Evolutionary conservation across 2,797 vertebrate species (phyloP).

Genomic region (Intellagama lesueurii): DNA sequence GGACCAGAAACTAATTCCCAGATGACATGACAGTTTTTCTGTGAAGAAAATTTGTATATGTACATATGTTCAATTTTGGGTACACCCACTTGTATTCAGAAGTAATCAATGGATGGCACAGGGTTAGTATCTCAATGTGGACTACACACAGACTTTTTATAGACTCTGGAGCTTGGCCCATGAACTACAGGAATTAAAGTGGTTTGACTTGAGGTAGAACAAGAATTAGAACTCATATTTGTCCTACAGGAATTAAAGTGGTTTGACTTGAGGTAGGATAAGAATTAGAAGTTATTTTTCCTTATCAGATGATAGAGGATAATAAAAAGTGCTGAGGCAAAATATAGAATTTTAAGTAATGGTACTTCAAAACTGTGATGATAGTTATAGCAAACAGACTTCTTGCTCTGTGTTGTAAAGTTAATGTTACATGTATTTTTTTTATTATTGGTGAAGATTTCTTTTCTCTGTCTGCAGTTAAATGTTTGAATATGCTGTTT

Average conservation of each 20-base stretch:
- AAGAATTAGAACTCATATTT: no score
- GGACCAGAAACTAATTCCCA: background rate
- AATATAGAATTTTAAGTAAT: background rate
- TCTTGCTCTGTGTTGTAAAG: background rate
- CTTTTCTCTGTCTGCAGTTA: background rate
- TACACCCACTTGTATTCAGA: background rate
- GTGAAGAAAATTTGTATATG: background rate
- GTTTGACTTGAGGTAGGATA: background rate
- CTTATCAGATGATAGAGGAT: background rate
- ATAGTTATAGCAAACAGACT: background rate
- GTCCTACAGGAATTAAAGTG: background rate
- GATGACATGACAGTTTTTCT: background rate
- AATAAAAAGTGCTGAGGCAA: background rate
- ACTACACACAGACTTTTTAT: background rate
- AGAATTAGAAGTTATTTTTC: background rate
- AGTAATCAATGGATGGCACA: background rate
- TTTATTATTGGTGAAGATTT: background rate
- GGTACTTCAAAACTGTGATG: background rate
- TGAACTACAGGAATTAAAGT: background rate
- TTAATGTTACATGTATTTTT: background rate
- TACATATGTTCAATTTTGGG: background rate
- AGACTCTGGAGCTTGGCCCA: background rate
- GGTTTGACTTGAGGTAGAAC: background rate
- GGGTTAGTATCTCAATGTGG: background rate
- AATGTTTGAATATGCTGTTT: conserved; percentile 28